Evolutionary conservation across 1,140 invertebrate species (phyloP), one percentile per base, ranked within the genome.

Genomic region (Amyelois transitella): DNA sequence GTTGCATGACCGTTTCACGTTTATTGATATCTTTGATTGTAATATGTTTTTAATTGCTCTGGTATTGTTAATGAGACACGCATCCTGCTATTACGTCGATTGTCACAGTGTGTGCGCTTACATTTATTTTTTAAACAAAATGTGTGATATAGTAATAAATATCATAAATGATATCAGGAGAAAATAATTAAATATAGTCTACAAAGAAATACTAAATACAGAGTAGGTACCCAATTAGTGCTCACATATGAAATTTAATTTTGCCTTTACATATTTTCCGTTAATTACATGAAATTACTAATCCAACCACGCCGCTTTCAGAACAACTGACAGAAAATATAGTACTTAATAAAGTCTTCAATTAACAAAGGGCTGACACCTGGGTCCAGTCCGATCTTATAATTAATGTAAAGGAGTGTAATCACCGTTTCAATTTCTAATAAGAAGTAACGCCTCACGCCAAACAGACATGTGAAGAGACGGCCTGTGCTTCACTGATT

Each of bases 401-500:
- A 38, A 38, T 38, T 38, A 38, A 48, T 48, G 45, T 10, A 48
- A 48, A 4, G n/a, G 1, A 0, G 10, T 21, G 7, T 48, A 48
- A 48, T 48, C 18, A 48, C 19, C 21, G 19, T 14, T 48, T 48
- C 45, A 70, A 72, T 74, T 71, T 78, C 71, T 67, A 77, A 78
- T 75, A 77, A 78, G 75, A 77, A 63, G 58, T 65, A 72, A 75
- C 68, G 69, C 67, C 71, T 66, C 58, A 60, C 64, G 68, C 63
- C 58, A 75, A 79, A 77, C 67, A 75, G 77, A 84, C 78, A 86
- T 84, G 80, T 81, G 81, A 83, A 79, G 78, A 83, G 80, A 79
- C 81, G 75, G 69, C 72, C 75, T 69, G 79, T 84, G 80, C 84
- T 84, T 81, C 81, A 87, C 81, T 87, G 81, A 86, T 87, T 86